Base-by-base conservation (phyloP, 2,113 vertebrate genomes). In the Xerus inauris region DNA sequence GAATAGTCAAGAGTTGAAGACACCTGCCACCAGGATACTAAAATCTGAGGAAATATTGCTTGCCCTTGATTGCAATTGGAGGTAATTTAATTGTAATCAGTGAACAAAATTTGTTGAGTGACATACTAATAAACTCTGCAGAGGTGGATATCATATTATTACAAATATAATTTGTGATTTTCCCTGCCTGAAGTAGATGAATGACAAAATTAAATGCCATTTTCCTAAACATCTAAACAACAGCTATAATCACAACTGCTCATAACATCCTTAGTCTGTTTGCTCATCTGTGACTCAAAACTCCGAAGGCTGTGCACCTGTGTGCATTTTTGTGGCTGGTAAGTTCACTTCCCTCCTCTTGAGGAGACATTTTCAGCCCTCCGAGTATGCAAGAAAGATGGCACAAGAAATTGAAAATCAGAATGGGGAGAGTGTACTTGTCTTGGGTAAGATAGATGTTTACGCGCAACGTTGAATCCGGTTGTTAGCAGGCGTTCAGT, bases 151-250 rank as follows among this genome's bases (percentile, higher is more conserved):
- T 62, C 8, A 0, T 22, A 96, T 97, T 98, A 94, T 97, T 96
- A 32, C 64, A 79, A 2, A 3, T 79, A 65, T 65, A 35, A 94
- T 85, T 97, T 95, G 87, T 0, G 0, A 65, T 95, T 96, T 96
- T 69, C 92, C 80, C 35, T 95, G 73, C 94, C 92, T n/a, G 92
- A 97, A 95, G 69, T 51, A 94, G 83, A 59, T 91, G 92, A 97
- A 49, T 80, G 83, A 96, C 89, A 98, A 98, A 97, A 94, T 93
- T 80, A 94, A 96, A 84, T 87, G 65, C 26, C 24, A 42, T 49
- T 96, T 96, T 95, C 1, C 47, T 72, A 87, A 94, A 87, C 65
- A 81, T 76, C 79, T 79, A 94, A 96, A 89, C 59, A 95, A 64
- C 83, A 51, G 51, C 38, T 35, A 62, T 76, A n/a, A 71, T 94